Conservation (phyloP, 2,888 invertebrate genomes). For the Cheilosia soror region DNA sequence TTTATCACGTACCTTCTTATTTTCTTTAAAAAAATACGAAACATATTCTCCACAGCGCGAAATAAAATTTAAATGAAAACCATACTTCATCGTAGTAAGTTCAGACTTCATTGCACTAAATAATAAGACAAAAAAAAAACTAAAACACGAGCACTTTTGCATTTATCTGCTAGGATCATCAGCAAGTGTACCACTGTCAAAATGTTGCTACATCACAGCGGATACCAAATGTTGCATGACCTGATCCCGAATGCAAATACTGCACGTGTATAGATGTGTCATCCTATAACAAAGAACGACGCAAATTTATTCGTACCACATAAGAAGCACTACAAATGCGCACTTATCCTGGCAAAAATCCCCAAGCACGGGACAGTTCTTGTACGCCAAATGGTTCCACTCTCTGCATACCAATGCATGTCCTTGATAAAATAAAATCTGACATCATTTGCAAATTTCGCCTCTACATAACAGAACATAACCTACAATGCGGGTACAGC, state of each 20-base stretch:
- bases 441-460: slow-evolving; percentile 6
- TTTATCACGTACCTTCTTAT: no score
- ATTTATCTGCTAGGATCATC: not conserved
- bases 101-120: not conserved
- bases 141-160: not conserved
- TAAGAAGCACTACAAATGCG: not conserved
- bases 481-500: not conserved
- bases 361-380: not conserved
- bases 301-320: not conserved
- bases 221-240: not conserved
- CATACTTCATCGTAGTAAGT: no score
- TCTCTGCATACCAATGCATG: not conserved
- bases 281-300: not conserved
- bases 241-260: not conserved
- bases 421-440: slow-evolving; percentile 1
- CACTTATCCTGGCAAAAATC: slow-evolving; percentile 2
- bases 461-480: not conserved
- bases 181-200: not conserved
- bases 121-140: not conserved
- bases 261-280: not conserved
- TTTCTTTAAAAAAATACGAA: no score
- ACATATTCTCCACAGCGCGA: no score
- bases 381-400: not conserved
- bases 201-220: not conserved
- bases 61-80: no score